A percentile compares a stretch with the other conserved stretches of the same genome.
Evolutionary conservation across 92 coral and sea anemone species (phyloP).

Genomic region (Actinostola sp.): DNA sequence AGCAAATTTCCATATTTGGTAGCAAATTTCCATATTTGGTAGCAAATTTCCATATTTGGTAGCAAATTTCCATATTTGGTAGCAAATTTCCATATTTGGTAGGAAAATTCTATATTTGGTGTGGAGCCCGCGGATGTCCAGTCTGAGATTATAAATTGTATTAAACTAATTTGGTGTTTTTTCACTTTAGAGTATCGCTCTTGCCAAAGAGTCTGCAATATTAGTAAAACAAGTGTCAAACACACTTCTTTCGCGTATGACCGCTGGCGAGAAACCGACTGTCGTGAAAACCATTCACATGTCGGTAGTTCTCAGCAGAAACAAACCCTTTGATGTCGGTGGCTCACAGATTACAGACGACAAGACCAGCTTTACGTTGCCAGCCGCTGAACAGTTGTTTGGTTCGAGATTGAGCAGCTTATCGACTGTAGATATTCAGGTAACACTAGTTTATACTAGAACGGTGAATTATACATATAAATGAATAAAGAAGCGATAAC

Average conservation of each 20-base stretch:
- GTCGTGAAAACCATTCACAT: constrained; percentile 1
- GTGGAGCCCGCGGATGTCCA: too few relatives aligned
- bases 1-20: too few relatives aligned
- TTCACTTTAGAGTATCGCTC: constrained; percentile 12
- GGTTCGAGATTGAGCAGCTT: constrained; percentile 4
- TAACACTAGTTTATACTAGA: background rate
- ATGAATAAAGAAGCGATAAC: too few relatives aligned
- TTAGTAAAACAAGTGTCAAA: constrained; percentile 8
- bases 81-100: too few relatives aligned
- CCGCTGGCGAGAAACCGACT: constrained; percentile 22
- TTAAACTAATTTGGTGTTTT: too few relatives aligned
- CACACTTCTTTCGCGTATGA: constrained; percentile 9
- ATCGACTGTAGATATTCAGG: constrained; percentile 21
- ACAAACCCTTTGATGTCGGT: constrained; percentile 2
- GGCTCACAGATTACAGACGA: constrained; percentile 8
- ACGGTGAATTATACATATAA: too few relatives aligned
- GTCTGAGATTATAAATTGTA: too few relatives aligned
- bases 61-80: too few relatives aligned
- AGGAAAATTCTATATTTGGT: too few relatives aligned
- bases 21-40: too few relatives aligned
- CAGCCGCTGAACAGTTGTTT: constrained; percentile 9
- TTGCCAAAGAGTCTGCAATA: background rate
- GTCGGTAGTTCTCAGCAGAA: constrained; percentile 8
- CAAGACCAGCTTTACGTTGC: constrained; percentile 2
- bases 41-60: too few relatives aligned